Evolutionary conservation across 2,113 vertebrate species (phyloP).

Genomic region (Gallinago media): DNA sequence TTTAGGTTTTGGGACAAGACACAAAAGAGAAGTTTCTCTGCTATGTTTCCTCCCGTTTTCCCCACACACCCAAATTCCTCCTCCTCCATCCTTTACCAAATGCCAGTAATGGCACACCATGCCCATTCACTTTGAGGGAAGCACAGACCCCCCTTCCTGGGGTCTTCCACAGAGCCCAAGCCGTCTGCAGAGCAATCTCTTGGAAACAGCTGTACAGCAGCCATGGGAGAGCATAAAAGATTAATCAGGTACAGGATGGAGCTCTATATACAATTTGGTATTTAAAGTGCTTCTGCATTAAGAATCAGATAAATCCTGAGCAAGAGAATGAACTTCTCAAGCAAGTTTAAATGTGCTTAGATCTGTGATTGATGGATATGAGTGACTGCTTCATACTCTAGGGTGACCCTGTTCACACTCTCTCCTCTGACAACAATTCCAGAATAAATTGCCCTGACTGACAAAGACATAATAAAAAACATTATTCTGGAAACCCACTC

Average conservation of each 20-base stretch:
- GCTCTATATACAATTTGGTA: constrained; percentile 34
- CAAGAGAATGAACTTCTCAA: constrained; percentile 53
- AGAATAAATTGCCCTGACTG: constrained; percentile 64
- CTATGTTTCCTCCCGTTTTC: not conserved
- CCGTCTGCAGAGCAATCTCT: not conserved
- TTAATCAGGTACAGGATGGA: constrained; percentile 39
- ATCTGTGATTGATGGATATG: constrained; percentile 48
- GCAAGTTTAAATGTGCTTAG: constrained; percentile 47
- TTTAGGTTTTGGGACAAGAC: not conserved
- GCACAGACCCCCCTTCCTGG: not conserved
- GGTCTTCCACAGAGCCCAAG: not conserved
- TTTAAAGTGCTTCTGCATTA: constrained; percentile 68
- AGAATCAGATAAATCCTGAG: constrained; percentile 64
- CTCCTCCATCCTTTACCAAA: not conserved
- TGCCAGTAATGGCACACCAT: not conserved
- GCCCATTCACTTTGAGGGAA: not conserved
- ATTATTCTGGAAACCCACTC: constrained; percentile 29
- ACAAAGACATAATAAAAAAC: constrained; percentile 56
- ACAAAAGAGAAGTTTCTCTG: not conserved
- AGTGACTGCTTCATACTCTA: constrained; percentile 26
- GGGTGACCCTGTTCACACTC: constrained; percentile 61
- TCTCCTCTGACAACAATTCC: constrained; percentile 54
- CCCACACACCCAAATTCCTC: not conserved
- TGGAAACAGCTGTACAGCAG: constrained; percentile 13
- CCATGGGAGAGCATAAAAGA: constrained; percentile 35